Evolutionary conservation across 2,888 invertebrate species (phyloP), one percentile per base, ranked within the genome.

Genomic region (Linnaemya vulpina): DNA sequence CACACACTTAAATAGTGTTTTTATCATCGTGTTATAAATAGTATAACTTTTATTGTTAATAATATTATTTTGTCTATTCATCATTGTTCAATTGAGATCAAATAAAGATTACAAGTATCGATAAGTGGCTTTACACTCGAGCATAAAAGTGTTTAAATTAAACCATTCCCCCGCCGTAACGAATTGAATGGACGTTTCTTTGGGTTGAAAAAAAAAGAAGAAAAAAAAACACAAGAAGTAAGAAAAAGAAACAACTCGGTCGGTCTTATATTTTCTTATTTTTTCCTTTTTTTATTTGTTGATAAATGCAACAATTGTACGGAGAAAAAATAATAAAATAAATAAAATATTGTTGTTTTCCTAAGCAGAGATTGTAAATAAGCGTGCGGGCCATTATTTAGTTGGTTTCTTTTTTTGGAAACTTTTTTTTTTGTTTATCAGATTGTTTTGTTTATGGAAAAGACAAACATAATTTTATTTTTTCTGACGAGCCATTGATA

Each of bases 71-170:
- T 83, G 86, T 83, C 86, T 80, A 86, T 86, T 86, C 86, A 86
- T 86, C 86, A 86, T 86, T 78, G 86, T 81, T 81, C 79, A 81
- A 86, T 86, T 86, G 86, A 84, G 86, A 86, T 82, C 84, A 76
- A 78, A 81, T 84, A 82, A 82, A 86, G 86, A 86, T 86, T 86
- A 86, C 86, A 84, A 84, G 81, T 84, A 86, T 86, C 75, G 86
- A 86, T 86, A 86, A 86, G 84, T 86, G 83, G 84, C 81, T 86
- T 71, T 82, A 84, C 84, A 86, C 85, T 85, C 81, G 74, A 85
- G 81, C 85, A 85, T 74, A 85, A 85, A 85, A 85, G 85, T 85
- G 85, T 82, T 82, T 70, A 78, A 85, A 85, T 85, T 82, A 78
- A 82, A 75, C 58, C 85, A 78, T 63, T 77, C 51, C 62, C 70